Percentiles rank a stretch among this genome's conserved stretches.
These are phyloP conservation scores for Stramonita haemastoma DNA, from an alignment of 2,888 invertebrate species.

Conservation along the genomic window DNA sequence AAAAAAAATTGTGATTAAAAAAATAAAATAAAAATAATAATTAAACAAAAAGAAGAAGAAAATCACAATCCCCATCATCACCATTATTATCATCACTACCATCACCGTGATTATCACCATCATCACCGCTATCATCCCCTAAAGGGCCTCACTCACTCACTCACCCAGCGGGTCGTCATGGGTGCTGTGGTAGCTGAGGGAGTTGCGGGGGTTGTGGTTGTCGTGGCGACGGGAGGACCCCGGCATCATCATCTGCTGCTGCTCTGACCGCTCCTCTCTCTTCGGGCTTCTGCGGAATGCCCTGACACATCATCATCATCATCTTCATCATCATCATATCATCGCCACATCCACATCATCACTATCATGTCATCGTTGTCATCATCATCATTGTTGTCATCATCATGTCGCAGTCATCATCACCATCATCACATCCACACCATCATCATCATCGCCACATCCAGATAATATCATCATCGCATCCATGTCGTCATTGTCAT, in stretches of 20 bases:
- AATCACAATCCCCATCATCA: not conserved
- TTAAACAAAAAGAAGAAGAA: too few relatives aligned
- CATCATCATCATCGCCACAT: not conserved
- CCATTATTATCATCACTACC: not conserved
- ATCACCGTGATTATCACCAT: not conserved
- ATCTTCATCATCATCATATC: not conserved
- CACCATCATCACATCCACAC: not conserved
- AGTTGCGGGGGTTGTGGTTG: slow-evolving; percentile 88
- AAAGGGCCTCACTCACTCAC: slow-evolving; percentile 52
- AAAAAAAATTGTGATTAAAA: too few relatives aligned
- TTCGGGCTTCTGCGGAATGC: slow-evolving; percentile 71
- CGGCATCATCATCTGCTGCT: slow-evolving; percentile 93
- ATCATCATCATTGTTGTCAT: not conserved
- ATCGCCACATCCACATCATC: not conserved
- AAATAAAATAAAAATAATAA: too few relatives aligned
- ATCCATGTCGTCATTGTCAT: too few relatives aligned
- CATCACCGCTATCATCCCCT: not conserved
- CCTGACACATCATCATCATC: slow-evolving; percentile 52
- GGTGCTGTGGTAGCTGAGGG: slow-evolving; percentile 90
- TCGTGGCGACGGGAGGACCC: slow-evolving; percentile 92
- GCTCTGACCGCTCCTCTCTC: slow-evolving; percentile 81
- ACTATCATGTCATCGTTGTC: not conserved
- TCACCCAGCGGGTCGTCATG: slow-evolving; percentile 91
- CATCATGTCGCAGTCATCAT: not conserved
- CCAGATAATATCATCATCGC: too few relatives aligned